These are phyloP conservation scores for Beaufortia kweichowensis DNA, from an alignment of 2,113 vertebrate genomes.

Conservation along the genomic window DNA sequence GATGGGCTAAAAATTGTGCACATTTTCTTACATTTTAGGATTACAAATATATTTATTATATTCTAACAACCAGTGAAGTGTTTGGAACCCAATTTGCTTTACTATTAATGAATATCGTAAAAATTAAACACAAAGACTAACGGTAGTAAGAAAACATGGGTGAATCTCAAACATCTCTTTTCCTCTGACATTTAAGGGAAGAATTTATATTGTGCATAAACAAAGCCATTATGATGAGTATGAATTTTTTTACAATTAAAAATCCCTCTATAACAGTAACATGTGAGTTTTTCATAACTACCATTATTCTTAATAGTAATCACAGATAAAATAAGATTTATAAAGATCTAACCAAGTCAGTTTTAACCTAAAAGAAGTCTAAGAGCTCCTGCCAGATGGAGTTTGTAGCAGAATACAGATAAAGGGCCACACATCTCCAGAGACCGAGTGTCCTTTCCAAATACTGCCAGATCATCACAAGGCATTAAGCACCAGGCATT, in stretches of 20 bases:
- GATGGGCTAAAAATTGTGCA: not conserved
- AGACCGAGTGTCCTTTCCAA: slow-evolving; percentile 13
- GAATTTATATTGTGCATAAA: no score
- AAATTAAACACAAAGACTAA: no score
- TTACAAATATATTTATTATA: not conserved
- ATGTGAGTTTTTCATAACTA: no score
- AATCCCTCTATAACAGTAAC: no score
- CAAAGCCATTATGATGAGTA: no score
- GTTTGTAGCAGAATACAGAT: slow-evolving; percentile 6
- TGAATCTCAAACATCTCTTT: no score
- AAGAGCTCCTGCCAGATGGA: not conserved
- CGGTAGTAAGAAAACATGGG: no score
- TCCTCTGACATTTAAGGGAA: no score
- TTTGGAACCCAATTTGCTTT: not conserved
- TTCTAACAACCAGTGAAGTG: not conserved
- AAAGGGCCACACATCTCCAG: slow-evolving; percentile 10
- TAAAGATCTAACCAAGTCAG: not conserved
- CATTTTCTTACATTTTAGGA: not conserved
- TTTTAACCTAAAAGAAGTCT: not conserved
- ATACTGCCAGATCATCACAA: slow-evolving; percentile 24
- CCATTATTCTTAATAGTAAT: no score
- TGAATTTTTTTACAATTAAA: no score
- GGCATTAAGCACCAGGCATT: not conserved
- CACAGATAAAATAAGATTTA: not conserved
- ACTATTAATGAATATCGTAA: not conserved